These are phyloP conservation scores for Sesamia nonagrioides DNA, from an alignment of 1,140 invertebrate genomes.

Conservation along the genomic window DNA sequence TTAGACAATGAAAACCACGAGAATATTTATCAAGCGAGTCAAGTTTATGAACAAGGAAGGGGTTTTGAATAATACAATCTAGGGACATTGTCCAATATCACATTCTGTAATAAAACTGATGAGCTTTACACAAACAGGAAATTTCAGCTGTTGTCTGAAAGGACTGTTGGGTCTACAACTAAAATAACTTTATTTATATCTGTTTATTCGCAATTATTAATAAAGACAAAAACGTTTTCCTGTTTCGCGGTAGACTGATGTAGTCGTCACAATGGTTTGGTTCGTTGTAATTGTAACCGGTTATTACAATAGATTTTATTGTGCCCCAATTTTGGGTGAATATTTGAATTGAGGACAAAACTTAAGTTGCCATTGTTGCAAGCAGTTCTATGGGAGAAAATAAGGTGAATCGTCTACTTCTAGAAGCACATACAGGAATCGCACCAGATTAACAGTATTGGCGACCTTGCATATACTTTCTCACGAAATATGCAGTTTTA, in stretches of 20 bases:
- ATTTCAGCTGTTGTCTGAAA: too few species aligned
- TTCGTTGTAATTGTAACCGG: neutral
- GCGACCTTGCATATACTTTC: constrained; percentile 22
- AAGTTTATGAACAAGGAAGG: constrained; percentile 20
- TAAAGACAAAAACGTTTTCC: constrained; percentile 34
- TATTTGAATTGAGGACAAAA: neutral
- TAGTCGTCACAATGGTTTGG: constrained; percentile 2
- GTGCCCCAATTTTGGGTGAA: neutral
- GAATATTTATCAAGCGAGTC: constrained; percentile 2
- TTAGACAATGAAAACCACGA: constrained; percentile 10
- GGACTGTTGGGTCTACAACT: neutral
- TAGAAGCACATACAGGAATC: neutral
- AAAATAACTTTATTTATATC: constrained; percentile 37
- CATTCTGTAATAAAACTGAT: constrained; percentile 21
- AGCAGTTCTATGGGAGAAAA: too few species aligned
- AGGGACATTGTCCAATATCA: constrained; percentile 20
- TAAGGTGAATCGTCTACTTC: too few species aligned
- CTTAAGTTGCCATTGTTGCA: too few species aligned
- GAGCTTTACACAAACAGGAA: constrained; percentile 54
- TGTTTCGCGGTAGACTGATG: constrained; percentile 8
- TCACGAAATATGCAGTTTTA: constrained; percentile 7
- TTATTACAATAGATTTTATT: neutral
- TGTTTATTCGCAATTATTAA: constrained; percentile 30
- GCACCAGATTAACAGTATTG: neutral
- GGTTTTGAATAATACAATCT: constrained; percentile 6